Evolutionary conservation across 2,888 invertebrate genomes (phyloP), one percentile per base, ranked within the genome.

Genomic region (Megastigmus dorsalis): DNA sequence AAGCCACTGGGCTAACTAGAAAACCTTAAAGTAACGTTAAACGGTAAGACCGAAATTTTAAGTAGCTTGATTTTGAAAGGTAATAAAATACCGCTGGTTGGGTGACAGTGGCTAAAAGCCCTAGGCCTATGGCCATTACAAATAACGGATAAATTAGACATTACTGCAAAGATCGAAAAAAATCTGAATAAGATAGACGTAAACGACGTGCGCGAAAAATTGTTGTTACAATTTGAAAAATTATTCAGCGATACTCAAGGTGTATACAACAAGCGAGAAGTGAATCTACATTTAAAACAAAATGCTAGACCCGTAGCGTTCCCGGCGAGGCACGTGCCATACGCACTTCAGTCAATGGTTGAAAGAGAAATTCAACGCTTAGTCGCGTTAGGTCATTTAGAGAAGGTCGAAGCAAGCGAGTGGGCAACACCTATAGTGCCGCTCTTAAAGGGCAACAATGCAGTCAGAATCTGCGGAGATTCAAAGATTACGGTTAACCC

Each of bases 1-100:
- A 43, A 63, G 28, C 55, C 57, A 28, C 20, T 38, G n/a, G 75
- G 71, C 0, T 9, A 50, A 10, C 26, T 50, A 9, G 10, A 23
- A 26, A 23, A 50, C 9, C 13, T 50, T 7, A 23, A 10, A 23
- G 26, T 50, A 1, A 26, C 10, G 0, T 26, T 50, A 23, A 50
- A 50, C 9, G 10, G 10, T 3, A 10, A 50, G 26, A 50, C 50
- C 0, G 26, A 50, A 50, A 23, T 3, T 2, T 9, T 50, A 23
- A 0, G 10, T 10, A 1, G 1, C 0, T 26, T 50, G 26, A 13
- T 50, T 1, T 3, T 50, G 3, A 50, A 50, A 9, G 50, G 26
- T 1, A 26, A 23, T 23, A 23, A 23, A 13, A 3, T 23, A 0
- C 50, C 50, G 1, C n/a, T 50, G 10, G 26, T 50, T 9, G 23